Evolutionary conservation across 2,888 invertebrate species (phyloP).

Genomic region (Masnerella sp.): DNA sequence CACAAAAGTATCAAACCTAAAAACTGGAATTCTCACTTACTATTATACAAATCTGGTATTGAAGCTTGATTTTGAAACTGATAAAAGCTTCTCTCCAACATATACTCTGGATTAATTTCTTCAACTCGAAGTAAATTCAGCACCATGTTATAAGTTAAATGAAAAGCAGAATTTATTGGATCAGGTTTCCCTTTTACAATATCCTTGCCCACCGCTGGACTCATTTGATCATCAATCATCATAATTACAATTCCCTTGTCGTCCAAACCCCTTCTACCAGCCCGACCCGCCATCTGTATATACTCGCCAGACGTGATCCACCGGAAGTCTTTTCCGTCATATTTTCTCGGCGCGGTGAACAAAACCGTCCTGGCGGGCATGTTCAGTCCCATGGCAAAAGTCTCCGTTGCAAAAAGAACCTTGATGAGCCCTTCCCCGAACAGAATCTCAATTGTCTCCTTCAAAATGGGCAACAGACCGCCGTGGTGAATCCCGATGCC

Average conservation of each 20-base stretch:
- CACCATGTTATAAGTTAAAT: slow-evolving; percentile 99
- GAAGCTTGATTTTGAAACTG: slow-evolving; percentile 99
- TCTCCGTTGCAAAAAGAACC: slow-evolving; percentile 99
- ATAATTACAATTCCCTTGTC: slow-evolving; percentile 98
- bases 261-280: slow-evolving; percentile 97
- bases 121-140: slow-evolving; percentile 96
- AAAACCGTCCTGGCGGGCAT: slow-evolving; percentile 99
- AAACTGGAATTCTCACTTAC: slow-evolving; percentile 79
- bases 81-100: slow-evolving; percentile 98
- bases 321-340: slow-evolving; percentile 96
- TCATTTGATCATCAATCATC: slow-evolving; percentile 98
- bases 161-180: slow-evolving; percentile 99
- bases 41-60: slow-evolving; percentile 92
- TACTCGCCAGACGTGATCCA: slow-evolving; percentile 98
- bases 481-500: slow-evolving; percentile 99
- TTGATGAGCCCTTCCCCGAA: slow-evolving; percentile 99
- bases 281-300: slow-evolving; percentile 98
- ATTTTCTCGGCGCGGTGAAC: slow-evolving; percentile 96
- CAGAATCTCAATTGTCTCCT: slow-evolving; percentile 99
- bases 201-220: slow-evolving; percentile 85
- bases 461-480: slow-evolving; percentile 95
- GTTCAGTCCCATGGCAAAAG: slow-evolving; percentile 99
- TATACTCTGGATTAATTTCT: slow-evolving; percentile 99
- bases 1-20: no score
- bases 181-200: slow-evolving; percentile 95